Evolutionary conservation across 2,797 vertebrate genomes (phyloP), one percentile per base, ranked within the genome.

Genomic region (Syngnathus rostellatus): DNA sequence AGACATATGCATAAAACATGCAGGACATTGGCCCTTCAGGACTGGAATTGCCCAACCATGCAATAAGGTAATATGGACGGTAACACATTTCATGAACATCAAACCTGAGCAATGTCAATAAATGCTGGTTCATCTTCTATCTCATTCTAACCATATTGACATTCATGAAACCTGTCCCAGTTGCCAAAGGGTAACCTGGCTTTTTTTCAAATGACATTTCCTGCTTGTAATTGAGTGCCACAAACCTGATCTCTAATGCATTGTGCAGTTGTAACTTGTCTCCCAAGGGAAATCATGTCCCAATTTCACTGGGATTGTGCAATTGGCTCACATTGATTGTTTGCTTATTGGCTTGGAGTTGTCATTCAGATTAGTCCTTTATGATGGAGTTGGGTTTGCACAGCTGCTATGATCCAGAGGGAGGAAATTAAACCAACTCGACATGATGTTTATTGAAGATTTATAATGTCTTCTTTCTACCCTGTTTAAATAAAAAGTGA

Each of bases 321-420:
- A 74, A 71, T 53, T 25, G 63, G 0, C 73, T 73, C 38, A 53
- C 68, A 74, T 65, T 83, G 86, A 84, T 83, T 84, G 83, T 76
- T 74, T 82, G 81, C 75, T 78, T 81, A 85, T 84, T 83, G 78
- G 77, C 79, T 79, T 78, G 54, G 74, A 76, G 83, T 83, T 80
- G 74, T 83, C 80, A 72, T 71, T 83, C 71, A 78, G 67, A 84
- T 78, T 75, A 81, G 67, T 12, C 58, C 40, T 66, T 68, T 72
- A 68, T 65, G 66, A 65, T 64, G 60, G 16, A 14, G 38, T 58
- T 37, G 19, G 7, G 40, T 61, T 21, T 61, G 38, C 59, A 41
- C 19, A 41, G n/a, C 40, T 64, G 69, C 59, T 68, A 65, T 74
- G 63, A 69, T 80, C 82, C 70, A 19, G 62, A 75, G 75, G 73